Base-by-base conservation (phyloP, 1,140 invertebrate species). In the Hylyphantes graminicola region DNA sequence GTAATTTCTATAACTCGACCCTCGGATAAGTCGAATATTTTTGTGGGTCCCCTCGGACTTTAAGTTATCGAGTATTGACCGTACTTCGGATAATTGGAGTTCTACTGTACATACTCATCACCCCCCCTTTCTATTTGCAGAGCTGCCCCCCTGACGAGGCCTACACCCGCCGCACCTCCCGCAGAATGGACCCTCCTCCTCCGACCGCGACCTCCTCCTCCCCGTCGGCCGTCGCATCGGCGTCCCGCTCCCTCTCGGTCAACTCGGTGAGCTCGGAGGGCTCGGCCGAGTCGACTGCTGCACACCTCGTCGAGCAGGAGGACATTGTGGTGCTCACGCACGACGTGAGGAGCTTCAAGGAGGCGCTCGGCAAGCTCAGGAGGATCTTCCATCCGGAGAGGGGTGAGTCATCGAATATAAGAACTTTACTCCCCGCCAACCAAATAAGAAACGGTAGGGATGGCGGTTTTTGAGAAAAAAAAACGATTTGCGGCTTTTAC, bases 271-370 rank as follows among this genome's bases (percentile, higher is more conserved):
- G 89, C 75, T 89, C 88, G 21, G 90, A 90, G 13, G 89, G 90
- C 9, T 89, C 88, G 75, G 87, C 84, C 13, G 88, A 89, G 68
- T 35, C 35, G n/a, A n/a, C n/a, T 35, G 1, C 35, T 5, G 88
- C 88, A 73, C 89, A 88, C 78, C 77, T 90, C 48, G 89, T 91
- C 53, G 91, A 91, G 86, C 90, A 91, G 76, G 91, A 91, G 86
- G 91, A 92, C 83, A 91, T 92, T 55, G 88, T 90, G 15, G 89
- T 89, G n/a, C 89, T 92, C 15, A 92, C 91, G 0, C 90, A 91
- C 21, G 89, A 92, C 87, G 91, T 92, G 63, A 89, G 91, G 72
- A 89, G 87, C 51, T 92, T 92, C 87, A 91, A 91, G 81, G 91
- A 92, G 85, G 89, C 90, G 8, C 88, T 92, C 1, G 89, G 89